Evolutionary conservation across 1,140 invertebrate genomes (phyloP).

Genomic region (Atopsyche davidsoni): DNA sequence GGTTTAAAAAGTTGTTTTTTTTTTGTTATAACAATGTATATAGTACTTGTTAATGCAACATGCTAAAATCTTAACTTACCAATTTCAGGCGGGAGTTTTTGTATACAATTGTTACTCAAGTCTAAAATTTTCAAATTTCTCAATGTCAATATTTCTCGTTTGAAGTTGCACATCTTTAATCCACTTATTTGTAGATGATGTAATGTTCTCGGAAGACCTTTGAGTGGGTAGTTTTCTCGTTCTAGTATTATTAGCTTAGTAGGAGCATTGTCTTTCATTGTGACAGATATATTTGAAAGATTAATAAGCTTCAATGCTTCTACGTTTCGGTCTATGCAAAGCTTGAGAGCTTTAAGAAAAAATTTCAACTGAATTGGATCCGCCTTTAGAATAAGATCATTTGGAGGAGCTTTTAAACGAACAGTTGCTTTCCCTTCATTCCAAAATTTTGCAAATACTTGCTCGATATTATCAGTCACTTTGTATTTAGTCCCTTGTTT

Average conservation of each 20-base stretch:
- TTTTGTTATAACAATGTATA: neutral
- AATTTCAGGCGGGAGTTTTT: conserved; percentile 65
- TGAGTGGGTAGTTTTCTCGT: conserved; percentile 58
- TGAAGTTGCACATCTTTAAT: conserved; percentile 56
- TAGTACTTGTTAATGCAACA: neutral
- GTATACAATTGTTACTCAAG: conserved; percentile 70
- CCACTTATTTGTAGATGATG: conserved; percentile 53
- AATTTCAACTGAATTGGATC: conserved; percentile 61
- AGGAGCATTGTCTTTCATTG: conserved; percentile 46
- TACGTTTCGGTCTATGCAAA: conserved; percentile 54
- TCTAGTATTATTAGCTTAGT: conserved; percentile 57
- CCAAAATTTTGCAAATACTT: conserved; percentile 62
- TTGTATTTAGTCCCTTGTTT: conserved; percentile 63
- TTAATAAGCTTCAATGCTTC: conserved; percentile 35
- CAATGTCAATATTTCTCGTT: conserved; percentile 59
- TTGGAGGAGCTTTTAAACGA: conserved; percentile 59
- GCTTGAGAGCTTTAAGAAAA: conserved; percentile 59
- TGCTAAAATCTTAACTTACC: conserved; percentile 40
- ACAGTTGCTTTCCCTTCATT: conserved; percentile 69
- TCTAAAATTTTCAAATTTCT: conserved; percentile 63
- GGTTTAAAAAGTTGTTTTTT: neutral
- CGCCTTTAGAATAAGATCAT: conserved; percentile 63
- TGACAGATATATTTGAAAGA: conserved; percentile 49
- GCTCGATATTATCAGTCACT: conserved; percentile 56
- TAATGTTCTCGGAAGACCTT: conserved; percentile 62